Evolutionary conservation across 2,888 invertebrate genomes (phyloP).

Genomic region (Patella depressa): DNA sequence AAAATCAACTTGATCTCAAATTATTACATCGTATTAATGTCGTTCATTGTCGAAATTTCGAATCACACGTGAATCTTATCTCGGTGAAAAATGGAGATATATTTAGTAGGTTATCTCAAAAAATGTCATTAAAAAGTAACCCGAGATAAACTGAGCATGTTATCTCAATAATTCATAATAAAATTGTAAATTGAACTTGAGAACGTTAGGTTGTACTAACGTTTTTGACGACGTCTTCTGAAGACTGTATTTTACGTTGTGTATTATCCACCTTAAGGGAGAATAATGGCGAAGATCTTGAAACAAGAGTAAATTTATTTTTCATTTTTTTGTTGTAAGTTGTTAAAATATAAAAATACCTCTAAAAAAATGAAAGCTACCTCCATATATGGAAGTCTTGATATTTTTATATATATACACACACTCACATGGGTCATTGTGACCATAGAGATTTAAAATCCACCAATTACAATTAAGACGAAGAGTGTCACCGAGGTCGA

Average conservation of each 20-base stretch:
- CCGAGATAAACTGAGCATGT: conserved; percentile 8
- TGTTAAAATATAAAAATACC: conserved; percentile 1
- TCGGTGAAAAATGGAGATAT: conserved; percentile 8
- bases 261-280: no score
- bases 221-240: no score
- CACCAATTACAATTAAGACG: no score
- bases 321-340: conserved; percentile 1
- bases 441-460: no score
- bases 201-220: no score
- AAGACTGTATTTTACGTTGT: no score
- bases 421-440: no score
- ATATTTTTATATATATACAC: background rate
- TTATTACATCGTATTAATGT: background rate
- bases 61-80: conserved; percentile 3
- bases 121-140: background rate
- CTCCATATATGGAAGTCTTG: conserved; percentile 8
- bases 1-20: conserved; percentile 1
- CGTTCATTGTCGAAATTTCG: conserved; percentile 2
- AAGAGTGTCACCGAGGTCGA: no score
- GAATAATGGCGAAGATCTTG: no score
- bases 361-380: conserved; percentile 2
- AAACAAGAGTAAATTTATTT: background rate
- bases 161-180: conserved; percentile 13
- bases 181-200: background rate
- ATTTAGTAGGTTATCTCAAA: conserved; percentile 5